Percentiles rank a stretch among this genome's conserved stretches.
phyloP scores from a whole-genome alignment of 2,797 vertebrate species.

The Coranthus polyacanthus region DNA sequence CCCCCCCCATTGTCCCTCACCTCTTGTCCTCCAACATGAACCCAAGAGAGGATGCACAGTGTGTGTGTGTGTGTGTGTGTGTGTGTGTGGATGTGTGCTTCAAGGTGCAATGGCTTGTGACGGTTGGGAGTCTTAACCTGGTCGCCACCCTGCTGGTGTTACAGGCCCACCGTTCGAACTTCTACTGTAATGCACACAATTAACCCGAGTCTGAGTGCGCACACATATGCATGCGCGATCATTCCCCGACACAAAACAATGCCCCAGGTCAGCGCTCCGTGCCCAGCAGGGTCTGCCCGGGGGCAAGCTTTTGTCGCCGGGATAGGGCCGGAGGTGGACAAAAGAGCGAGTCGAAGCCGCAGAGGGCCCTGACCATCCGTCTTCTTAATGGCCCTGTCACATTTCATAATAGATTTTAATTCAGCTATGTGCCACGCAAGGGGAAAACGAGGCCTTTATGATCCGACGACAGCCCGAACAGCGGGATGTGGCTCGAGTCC shows the following conservation, averaged over 20 bases:
- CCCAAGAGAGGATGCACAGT: slow-evolving; percentile 25
- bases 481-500: slow-evolving; percentile 47
- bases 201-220: slow-evolving; percentile 1
- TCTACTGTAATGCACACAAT: background rate
- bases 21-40: slow-evolving; percentile 56
- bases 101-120: slow-evolving; percentile 12
- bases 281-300: slow-evolving; percentile 51
- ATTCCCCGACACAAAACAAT: slow-evolving; percentile 4
- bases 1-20: slow-evolving; percentile 55
- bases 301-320: slow-evolving; percentile 53
- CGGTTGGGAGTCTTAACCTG: slow-evolving; percentile 2
- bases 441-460: slow-evolving; percentile 47
- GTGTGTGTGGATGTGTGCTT: slow-evolving; percentile 10
- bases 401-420: slow-evolving; percentile 81
- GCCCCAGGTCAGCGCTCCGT: slow-evolving; percentile 43
- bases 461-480: slow-evolving; percentile 21
- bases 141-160: background rate
- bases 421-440: slow-evolving; percentile 59
- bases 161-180: background rate
- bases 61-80: slow-evolving; percentile 3
- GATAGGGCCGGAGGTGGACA: slow-evolving; percentile 56
- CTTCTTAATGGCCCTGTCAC: slow-evolving; percentile 81
- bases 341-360: slow-evolving; percentile 56
- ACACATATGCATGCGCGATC: slow-evolving; percentile 11
- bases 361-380: slow-evolving; percentile 62